Evolutionary conservation across 1,140 invertebrate genomes (phyloP).

Genomic region (Popillia japonica): DNA sequence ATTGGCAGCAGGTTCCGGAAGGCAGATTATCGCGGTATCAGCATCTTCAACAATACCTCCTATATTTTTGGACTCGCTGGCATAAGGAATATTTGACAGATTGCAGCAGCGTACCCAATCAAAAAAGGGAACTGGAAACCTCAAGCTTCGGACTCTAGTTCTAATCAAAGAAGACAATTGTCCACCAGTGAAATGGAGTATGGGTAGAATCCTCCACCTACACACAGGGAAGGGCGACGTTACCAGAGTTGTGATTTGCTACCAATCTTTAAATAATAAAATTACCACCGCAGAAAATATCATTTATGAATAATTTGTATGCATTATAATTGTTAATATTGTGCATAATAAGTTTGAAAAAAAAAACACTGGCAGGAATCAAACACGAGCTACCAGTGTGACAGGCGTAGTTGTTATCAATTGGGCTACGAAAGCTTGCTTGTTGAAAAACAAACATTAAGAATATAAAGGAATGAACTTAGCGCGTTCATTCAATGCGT

Average conservation of each 20-base stretch:
- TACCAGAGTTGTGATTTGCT: slow-evolving; percentile 14
- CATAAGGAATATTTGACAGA: not conserved
- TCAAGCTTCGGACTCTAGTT: not conserved
- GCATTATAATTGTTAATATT: too few species aligned
- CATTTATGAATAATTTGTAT: too few species aligned
- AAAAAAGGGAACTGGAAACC: not conserved
- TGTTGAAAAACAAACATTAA: too few species aligned
- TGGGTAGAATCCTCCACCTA: slow-evolving; percentile 25
- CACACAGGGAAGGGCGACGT: slow-evolving; percentile 15
- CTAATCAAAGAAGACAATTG: not conserved
- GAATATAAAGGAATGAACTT: too few species aligned
- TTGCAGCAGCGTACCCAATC: not conserved
- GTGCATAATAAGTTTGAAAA: too few species aligned
- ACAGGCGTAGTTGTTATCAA: too few species aligned
- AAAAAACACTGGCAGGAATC: too few species aligned
- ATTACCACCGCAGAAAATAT: too few species aligned
- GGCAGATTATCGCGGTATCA: slow-evolving; percentile 33
- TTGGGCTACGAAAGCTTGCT: too few species aligned
- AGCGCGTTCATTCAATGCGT: too few species aligned
- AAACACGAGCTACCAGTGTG: too few species aligned
- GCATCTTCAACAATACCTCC: not conserved
- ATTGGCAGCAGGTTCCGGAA: slow-evolving; percentile 35
- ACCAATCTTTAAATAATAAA: too few species aligned
- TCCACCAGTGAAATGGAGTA: not conserved
- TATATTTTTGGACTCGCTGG: not conserved